A percentile compares a stretch with the other conserved stretches of the same genome.
Evolutionary conservation across 2,113 vertebrate species (phyloP).

Genomic region (Tauraco erythrolophus): DNA sequence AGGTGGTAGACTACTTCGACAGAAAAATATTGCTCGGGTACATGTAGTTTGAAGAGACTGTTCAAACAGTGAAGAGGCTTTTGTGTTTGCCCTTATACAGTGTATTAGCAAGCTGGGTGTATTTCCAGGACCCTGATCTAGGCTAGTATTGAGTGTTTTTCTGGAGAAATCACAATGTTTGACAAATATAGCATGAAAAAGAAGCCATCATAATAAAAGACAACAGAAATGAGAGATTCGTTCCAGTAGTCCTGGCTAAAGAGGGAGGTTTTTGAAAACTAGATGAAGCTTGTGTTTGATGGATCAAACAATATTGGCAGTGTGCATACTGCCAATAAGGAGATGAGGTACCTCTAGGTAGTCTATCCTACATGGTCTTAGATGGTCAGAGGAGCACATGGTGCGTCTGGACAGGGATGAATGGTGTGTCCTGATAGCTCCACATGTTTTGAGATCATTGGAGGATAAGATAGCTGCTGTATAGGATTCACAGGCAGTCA

Average conservation of each 20-base stretch:
- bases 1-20: background rate
- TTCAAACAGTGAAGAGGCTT: background rate
- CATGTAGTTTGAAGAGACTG: background rate
- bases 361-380: background rate
- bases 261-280: background rate
- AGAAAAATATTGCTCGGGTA: background rate
- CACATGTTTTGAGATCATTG: background rate
- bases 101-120: background rate
- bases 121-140: background rate
- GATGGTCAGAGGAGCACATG: background rate
- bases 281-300: background rate
- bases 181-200: background rate
- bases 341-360: background rate
- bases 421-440: background rate
- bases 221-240: background rate
- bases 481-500: background rate
- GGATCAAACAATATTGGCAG: no score
- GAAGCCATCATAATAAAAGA: background rate
- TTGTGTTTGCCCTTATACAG: background rate
- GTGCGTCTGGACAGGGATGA: background rate
- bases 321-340: rapidly evolving
- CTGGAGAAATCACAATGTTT: background rate
- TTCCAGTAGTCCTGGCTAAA: background rate
- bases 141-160: background rate
- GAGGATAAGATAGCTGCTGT: background rate